Conservation (phyloP, 2,113 vertebrate species). For the Pan troglodytes region NHGRI_mPanTro3-v2.1_pri NC_072420.2:33334501-33335000, state of each 20-base stretch:
- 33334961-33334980: conserved; percentile 75
- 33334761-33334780: conserved; percentile 84
- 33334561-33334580: conserved; percentile 74
- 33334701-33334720: conserved; percentile 52
- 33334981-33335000: conserved; percentile 80
- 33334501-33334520: conserved; percentile 88
- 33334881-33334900: conserved; percentile 65
- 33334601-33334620: conserved; percentile 85
- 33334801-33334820: conserved; percentile 66
- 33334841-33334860: conserved; percentile 72
- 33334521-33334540: conserved; percentile 79
- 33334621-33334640: conserved; percentile 82
- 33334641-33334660: conserved; percentile 77
- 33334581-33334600: conserved; percentile 82
- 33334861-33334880: conserved; percentile 73
- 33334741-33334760: conserved; percentile 64
- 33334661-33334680: conserved; percentile 86
- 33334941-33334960: conserved; percentile 74
- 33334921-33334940: conserved; percentile 76
- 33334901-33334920: conserved; percentile 61
- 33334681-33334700: conserved; percentile 57
- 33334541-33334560: conserved; percentile 75
- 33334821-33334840: conserved; percentile 65
- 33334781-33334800: conserved; percentile 93
- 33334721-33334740: conserved; percentile 52